Percentiles rank a stretch among this genome's conserved stretches.
Conservation (phyloP, 2,797 vertebrate genomes). For the Eupleurogrammus muticus region DNA sequence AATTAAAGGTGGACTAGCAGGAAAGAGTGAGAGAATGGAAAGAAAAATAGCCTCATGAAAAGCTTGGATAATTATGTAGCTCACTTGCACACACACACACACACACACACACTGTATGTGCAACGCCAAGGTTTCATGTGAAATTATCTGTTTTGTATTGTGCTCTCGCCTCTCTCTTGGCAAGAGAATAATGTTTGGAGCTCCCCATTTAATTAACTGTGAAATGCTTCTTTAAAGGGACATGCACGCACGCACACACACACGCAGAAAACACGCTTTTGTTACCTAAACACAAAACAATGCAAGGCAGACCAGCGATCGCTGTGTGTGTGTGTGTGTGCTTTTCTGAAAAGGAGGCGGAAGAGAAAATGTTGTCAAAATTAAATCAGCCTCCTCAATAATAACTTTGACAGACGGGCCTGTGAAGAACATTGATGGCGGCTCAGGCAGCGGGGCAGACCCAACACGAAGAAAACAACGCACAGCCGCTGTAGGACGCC, state of each 20-base stretch:
- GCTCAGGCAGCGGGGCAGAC: constrained; percentile 27
- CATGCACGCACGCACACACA: constrained; percentile 17
- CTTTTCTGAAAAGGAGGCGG: constrained; percentile 37
- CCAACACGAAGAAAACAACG: no score
- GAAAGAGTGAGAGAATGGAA: constrained; percentile 2
- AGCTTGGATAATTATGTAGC: constrained; percentile 24
- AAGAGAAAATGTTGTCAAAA: constrained; percentile 56
- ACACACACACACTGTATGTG: not conserved
- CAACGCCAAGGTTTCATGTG: constrained; percentile 37
- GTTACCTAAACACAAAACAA: constrained; percentile 65
- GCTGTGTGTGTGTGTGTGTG: constrained; percentile 45
- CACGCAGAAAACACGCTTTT: constrained; percentile 48
- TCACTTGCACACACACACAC: constrained; percentile 20
- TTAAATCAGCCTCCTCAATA: constrained; percentile 61
- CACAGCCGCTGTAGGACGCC: constrained; percentile 18
- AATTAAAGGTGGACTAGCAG: constrained; percentile 24
- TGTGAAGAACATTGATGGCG: constrained; percentile 41
- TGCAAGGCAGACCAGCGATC: constrained; percentile 37
- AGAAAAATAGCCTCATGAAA: constrained; percentile 6
- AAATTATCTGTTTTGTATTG: constrained; percentile 46
- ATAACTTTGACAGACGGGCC: constrained; percentile 65
- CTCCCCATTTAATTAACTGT: constrained; percentile 78
- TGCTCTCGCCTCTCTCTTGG: constrained; percentile 37
- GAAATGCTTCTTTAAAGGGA: constrained; percentile 58
- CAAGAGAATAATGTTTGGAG: constrained; percentile 52